Evolutionary conservation across 2,888 invertebrate genomes (phyloP), one percentile per base, ranked within the genome.

Genomic region (Spicauda simplicius): DNA sequence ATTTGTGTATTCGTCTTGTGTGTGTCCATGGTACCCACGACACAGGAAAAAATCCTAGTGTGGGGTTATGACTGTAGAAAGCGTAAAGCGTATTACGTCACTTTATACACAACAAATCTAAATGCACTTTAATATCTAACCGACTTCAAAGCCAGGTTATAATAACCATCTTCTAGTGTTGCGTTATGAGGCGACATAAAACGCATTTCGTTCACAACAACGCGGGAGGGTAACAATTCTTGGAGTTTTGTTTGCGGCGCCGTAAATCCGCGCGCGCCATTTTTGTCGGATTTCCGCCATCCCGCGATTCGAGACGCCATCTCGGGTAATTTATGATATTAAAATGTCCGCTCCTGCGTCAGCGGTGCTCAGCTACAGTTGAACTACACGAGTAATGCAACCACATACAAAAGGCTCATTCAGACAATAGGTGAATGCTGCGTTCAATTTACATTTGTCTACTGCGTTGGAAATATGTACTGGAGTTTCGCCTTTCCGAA

Each of bases 291-390:
- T 64, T 64, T 64, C 64, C 64, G 64, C 64, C 18, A 50, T 50
- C 52, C 52, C 58, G 64, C 59, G 58, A 58, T 65, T 65, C 65
- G 54, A 65, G 59, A 65, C 65, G 59, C 65, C 65, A 65, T 65
- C 65, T 65, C 53, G 53, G 33, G 59, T 59, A 65, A 65, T 65
- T 65, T 65, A 65, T 65, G 65, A 65, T 65, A 65, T 65, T 65
- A 65, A 65, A 65, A 65, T 65, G 65, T 59, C 65, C 59, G 65
- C 65, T 54, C 54, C 53, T 53, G 54, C 54, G 59, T 65, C 65
- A 65, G 64, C 64, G 54, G 53, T 55, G 65, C n/a, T 54, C 54
- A 48, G 18, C 30, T 59, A 66, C 12, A 60, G 65, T 25, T 41
- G n/a, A 60, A 41, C 30, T 48, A 30, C 6, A 33, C n/a, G 16